These are phyloP conservation scores for Ecliptopera silaceata DNA, from an alignment of 2,888 invertebrate species.

Conservation along the genomic window DNA sequence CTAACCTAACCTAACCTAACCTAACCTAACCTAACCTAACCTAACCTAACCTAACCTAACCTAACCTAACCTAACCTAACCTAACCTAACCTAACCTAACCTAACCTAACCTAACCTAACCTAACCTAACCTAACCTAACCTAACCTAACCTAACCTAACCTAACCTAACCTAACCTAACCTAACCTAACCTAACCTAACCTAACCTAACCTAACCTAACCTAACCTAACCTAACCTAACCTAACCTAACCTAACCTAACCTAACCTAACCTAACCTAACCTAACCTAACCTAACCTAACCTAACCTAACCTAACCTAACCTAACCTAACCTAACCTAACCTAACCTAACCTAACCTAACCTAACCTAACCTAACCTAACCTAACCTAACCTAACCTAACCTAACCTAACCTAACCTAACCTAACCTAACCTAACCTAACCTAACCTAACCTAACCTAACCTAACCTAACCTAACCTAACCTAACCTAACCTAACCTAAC, in stretches of 20 bases:
- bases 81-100: constrained; percentile 4
- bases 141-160: constrained; percentile 4
- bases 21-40: background rate
- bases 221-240: constrained; percentile 7
- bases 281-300: too few species aligned
- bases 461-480: too few species aligned
- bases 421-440: too few species aligned
- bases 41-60: background rate
- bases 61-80: constrained; percentile 1
- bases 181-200: background rate
- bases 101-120: constrained; percentile 4
- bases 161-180: constrained; percentile 1
- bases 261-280: too few species aligned
- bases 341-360: too few species aligned
- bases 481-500: too few species aligned
- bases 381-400: too few species aligned
- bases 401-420: too few species aligned
- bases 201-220: constrained; percentile 4
- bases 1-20: background rate
- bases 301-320: too few species aligned
- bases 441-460: too few species aligned
- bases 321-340: too few species aligned
- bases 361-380: too few species aligned
- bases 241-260: constrained; percentile 26
- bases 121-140: constrained; percentile 4